Evolutionary conservation across 2,888 invertebrate genomes (phyloP).

Genomic region (Plemyria rubiginata): DNA sequence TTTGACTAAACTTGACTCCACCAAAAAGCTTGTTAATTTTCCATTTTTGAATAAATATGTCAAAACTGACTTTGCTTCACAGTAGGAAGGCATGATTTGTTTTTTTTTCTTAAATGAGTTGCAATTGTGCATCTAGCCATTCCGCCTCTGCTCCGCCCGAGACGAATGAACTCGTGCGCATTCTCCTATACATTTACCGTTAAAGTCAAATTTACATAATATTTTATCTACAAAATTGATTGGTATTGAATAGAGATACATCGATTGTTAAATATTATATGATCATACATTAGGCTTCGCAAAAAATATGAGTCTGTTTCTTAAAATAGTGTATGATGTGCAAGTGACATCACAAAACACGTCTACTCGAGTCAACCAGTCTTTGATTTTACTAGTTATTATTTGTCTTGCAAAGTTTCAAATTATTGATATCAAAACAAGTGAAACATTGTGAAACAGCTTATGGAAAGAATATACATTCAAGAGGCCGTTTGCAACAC

Average conservation of each 20-base stretch:
- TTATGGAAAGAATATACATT: background rate
- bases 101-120: too few species aligned
- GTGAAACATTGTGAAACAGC: too few species aligned
- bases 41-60: too few species aligned
- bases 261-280: slow-evolving; percentile 3
- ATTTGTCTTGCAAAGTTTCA: background rate
- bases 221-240: slow-evolving; percentile 1
- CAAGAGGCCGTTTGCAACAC: background rate
- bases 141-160: too few species aligned
- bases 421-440: background rate
- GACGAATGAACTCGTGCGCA: too few species aligned
- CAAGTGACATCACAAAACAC: slow-evolving; percentile 15
- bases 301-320: slow-evolving; percentile 17
- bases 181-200: too few species aligned
- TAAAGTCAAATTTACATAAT: background rate
- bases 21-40: too few species aligned
- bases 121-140: too few species aligned
- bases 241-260: slow-evolving; percentile 4
- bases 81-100: too few species aligned
- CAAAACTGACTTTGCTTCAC: too few species aligned
- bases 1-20: too few species aligned
- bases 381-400: background rate
- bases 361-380: background rate
- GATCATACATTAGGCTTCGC: background rate
- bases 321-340: slow-evolving; percentile 16